Percentiles rank a stretch among this genome's conserved stretches.
Conservation (phyloP, 1,140 invertebrate species). For the Palaemon carinicauda region DNA sequence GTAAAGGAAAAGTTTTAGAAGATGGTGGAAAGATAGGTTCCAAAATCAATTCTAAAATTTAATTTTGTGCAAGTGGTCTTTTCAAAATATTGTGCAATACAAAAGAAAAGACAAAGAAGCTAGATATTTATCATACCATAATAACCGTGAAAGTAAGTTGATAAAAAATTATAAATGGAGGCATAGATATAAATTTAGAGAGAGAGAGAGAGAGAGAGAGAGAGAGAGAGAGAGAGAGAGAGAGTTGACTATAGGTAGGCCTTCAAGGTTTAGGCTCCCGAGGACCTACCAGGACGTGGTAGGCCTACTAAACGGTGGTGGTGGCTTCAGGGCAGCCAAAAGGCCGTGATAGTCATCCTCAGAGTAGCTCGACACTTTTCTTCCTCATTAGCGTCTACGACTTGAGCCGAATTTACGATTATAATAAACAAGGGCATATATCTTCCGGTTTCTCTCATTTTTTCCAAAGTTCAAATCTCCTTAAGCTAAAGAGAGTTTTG, state of each 20-base stretch:
- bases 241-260: background rate
- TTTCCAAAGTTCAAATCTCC: background rate
- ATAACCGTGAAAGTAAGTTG: no score
- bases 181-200: background rate
- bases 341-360: background rate
- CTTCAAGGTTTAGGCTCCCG: background rate
- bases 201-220: background rate
- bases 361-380: slow-evolving; percentile 31
- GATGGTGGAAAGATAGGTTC: no score
- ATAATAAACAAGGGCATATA: slow-evolving; percentile 38
- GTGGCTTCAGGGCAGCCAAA: background rate
- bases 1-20: no score
- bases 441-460: background rate
- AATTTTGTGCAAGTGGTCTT: no score
- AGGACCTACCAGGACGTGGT: no score
- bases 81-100: no score
- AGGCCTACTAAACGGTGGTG: no score
- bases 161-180: background rate
- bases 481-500: no score
- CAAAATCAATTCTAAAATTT: no score
- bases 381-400: slow-evolving; percentile 49
- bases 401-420: slow-evolving; percentile 45
- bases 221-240: background rate
- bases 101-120: background rate
- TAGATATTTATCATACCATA: no score